phyloP scores from a whole-genome alignment of 2,888 invertebrate genomes.

The Harpagoxenus sublaevis region DNA sequence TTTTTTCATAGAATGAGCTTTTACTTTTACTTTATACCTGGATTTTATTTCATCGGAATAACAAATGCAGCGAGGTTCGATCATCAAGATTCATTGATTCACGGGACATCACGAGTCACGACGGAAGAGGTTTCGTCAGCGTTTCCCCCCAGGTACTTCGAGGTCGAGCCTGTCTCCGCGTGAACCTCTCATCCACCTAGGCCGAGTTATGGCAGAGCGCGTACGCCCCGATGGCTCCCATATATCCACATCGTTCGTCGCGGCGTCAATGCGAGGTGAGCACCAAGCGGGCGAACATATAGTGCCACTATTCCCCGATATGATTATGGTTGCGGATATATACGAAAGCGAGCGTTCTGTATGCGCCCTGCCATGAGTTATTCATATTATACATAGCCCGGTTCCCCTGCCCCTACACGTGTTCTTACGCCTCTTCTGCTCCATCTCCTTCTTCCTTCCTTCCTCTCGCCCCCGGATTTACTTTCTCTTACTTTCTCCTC shows the following conservation, averaged over 20 bases:
- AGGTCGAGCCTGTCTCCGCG: constrained; percentile 14
- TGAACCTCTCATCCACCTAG: constrained; percentile 37
- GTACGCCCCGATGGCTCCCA: constrained; percentile 50
- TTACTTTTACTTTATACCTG: not conserved
- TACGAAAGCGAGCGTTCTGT: constrained; percentile 57
- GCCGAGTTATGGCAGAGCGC: constrained; percentile 46
- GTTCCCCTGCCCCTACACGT: constrained; percentile 65
- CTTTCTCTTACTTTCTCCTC: constrained; percentile 35
- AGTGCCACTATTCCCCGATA: constrained; percentile 31
- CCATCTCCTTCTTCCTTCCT: constrained; percentile 29
- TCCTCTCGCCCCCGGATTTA: not conserved
- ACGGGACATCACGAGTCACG: constrained; percentile 16
- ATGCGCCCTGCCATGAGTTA: constrained; percentile 66
- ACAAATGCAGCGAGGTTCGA: not conserved
- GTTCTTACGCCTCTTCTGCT: constrained; percentile 66
- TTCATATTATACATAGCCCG: constrained; percentile 65
- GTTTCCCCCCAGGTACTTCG: constrained; percentile 1
- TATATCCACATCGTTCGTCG: constrained; percentile 49
- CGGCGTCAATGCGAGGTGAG: constrained; percentile 21
- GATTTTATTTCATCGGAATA: not conserved
- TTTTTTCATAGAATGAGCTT: not conserved
- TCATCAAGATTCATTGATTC: constrained; percentile 23
- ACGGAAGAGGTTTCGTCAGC: constrained; percentile 15
- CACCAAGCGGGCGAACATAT: not conserved
- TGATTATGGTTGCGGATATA: constrained; percentile 54